These are phyloP conservation scores for Diplazon laetatorius DNA, from an alignment of 2,888 invertebrate genomes.

Conservation along the genomic window DNA sequence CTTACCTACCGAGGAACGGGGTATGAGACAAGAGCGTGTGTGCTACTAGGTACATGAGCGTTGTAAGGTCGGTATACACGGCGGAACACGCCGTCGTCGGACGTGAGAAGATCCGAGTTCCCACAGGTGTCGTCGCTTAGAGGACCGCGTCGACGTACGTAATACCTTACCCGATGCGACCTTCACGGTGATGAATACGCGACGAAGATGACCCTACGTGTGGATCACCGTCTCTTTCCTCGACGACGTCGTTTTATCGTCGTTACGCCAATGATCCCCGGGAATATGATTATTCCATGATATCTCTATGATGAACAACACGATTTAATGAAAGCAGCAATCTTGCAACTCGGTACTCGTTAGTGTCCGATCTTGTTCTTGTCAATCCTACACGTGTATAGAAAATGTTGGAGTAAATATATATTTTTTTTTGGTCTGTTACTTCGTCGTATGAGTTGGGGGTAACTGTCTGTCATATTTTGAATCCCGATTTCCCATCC, in stretches of 20 bases:
- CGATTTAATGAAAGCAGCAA: conserved; percentile 51
- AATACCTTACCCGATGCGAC: conserved; percentile 66
- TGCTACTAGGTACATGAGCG: conserved; percentile 42
- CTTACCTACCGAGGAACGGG: conserved; percentile 5
- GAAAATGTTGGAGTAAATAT: too few species aligned
- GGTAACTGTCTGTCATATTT: too few species aligned
- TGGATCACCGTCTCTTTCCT: conserved; percentile 23
- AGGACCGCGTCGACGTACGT: conserved; percentile 60
- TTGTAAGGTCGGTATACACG: conserved; percentile 53
- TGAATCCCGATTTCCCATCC: too few species aligned
- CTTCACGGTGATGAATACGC: conserved; percentile 68
- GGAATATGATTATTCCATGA: conserved; percentile 53
- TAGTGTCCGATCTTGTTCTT: conserved; percentile 13
- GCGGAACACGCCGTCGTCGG: conserved; percentile 62
- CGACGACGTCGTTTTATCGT: conserved; percentile 52
- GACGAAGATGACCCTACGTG: conserved; percentile 58
- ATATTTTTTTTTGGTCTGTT: too few species aligned
- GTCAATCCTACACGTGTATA: neutral
- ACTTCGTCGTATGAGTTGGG: too few species aligned
- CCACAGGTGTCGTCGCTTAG: conserved; percentile 76
- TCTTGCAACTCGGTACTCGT: conserved; percentile 45
- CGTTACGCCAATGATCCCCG: conserved; percentile 66
- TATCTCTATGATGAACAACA: conserved; percentile 54
- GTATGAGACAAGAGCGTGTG: conserved; percentile 42
- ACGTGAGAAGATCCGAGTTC: conserved; percentile 79